Percentiles rank a stretch among this genome's conserved stretches.
These are phyloP conservation scores for Loxodonta africana DNA, from an alignment of 2,113 vertebrate species.

Conservation along the genomic window DNA sequence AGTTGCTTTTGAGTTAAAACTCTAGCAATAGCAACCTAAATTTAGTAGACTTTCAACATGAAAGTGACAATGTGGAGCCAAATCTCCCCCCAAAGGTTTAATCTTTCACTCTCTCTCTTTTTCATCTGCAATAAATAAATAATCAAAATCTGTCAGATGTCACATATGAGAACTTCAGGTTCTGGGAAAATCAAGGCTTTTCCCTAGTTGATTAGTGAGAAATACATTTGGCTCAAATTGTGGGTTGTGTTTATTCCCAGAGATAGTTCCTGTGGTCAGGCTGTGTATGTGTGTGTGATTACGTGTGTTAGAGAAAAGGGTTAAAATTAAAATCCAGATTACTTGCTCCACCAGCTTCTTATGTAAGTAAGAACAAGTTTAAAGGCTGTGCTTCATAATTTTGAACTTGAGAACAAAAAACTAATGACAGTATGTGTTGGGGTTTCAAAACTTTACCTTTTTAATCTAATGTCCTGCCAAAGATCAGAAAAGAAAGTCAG, in stretches of 20 bases:
- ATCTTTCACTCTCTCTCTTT: not conserved
- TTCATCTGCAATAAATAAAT: conserved; percentile 47
- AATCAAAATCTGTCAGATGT: conserved; percentile 43
- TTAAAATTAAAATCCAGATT: not conserved
- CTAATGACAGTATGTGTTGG: not conserved
- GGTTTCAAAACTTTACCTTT: not conserved
- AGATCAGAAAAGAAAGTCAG: not conserved
- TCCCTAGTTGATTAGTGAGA: not conserved
- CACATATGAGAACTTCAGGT: conserved; percentile 17
- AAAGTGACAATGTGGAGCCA: not conserved
- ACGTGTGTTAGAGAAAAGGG: not conserved
- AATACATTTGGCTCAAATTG: not conserved
- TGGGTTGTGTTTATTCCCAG: not conserved
- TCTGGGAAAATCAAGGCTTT: conserved; percentile 1
- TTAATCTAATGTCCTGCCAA: not conserved
- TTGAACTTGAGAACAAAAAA: not conserved
- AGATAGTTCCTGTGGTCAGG: not conserved
- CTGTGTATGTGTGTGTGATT: not conserved
- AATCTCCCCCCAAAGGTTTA: not conserved
- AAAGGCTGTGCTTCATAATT: not conserved
- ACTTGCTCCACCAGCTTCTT: not conserved
- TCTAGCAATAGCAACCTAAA: not conserved
- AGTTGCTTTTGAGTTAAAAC: conserved; percentile 56
- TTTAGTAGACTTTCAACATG: conserved; percentile 21
- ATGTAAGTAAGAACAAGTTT: not conserved